These are phyloP conservation scores for Procavia capensis DNA, from an alignment of 2,113 vertebrate genomes.

Conservation along the genomic window DNA sequence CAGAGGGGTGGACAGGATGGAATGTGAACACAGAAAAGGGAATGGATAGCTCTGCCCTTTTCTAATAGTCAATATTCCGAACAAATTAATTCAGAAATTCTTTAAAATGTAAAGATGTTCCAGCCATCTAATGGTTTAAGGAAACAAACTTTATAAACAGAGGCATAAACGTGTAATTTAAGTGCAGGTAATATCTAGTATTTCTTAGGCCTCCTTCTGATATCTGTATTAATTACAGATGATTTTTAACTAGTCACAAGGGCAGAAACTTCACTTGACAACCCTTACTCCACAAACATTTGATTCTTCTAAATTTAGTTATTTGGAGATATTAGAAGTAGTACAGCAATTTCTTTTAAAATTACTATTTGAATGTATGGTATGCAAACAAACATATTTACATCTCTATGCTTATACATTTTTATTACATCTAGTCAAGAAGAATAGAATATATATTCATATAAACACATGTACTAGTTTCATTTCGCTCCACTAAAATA, in stretches of 20 bases:
- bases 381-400: neutral
- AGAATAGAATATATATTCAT: neutral
- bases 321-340: neutral
- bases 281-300: neutral
- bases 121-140: neutral
- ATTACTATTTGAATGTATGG: neutral
- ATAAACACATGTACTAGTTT: neutral
- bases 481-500: slow-evolving; percentile 1
- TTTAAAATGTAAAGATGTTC: neutral
- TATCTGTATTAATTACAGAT: neutral
- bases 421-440: slow-evolving; percentile 22
- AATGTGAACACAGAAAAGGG: neutral
- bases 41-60: neutral
- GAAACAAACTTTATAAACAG: neutral
- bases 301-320: slow-evolving; percentile 26
- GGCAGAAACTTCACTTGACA: neutral
- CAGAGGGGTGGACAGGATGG: neutral
- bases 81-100: neutral
- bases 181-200: neutral
- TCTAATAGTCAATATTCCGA: neutral
- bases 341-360: neutral
- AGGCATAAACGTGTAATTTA: neutral
- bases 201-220: neutral
- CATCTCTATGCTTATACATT: neutral
- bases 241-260: neutral